Conservation (phyloP, 2,797 vertebrate species). For the Lagodon rhomboides region DNA sequence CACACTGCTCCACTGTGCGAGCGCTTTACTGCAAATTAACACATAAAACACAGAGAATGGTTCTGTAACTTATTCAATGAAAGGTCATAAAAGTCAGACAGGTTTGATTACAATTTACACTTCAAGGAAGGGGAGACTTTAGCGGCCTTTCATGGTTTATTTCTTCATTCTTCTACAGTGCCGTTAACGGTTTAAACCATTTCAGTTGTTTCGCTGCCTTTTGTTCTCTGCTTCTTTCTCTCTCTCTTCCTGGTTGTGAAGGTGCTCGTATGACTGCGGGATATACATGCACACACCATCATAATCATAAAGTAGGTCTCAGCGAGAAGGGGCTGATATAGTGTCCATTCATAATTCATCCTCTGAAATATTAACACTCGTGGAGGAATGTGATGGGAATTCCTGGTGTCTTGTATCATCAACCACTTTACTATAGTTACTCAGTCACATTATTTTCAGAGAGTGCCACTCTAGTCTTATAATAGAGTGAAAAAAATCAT, state of each 20-base stretch:
- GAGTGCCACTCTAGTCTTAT: constrained; percentile 36
- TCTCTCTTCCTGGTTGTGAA: constrained; percentile 23
- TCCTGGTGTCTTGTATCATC: constrained; percentile 59
- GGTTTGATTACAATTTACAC: background rate
- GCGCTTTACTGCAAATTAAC: constrained; percentile 13
- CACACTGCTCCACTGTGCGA: background rate
- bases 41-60: background rate
- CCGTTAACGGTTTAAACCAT: background rate
- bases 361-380: constrained; percentile 74
- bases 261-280: constrained; percentile 27
- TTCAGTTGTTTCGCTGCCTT: background rate
- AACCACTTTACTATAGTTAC: constrained; percentile 58
- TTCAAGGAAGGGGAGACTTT: background rate
- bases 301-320: constrained; percentile 64
- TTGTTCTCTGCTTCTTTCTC: constrained; percentile 8
- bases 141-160: background rate
- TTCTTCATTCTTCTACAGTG: constrained; percentile 1
- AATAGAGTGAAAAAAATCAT: constrained; percentile 35
- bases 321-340: constrained; percentile 58
- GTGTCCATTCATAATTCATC: constrained; percentile 77
- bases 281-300: constrained; percentile 48
- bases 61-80: constrained; percentile 7
- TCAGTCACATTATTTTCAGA: constrained; percentile 54
- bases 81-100: constrained; percentile 19
- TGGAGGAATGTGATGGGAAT: constrained; percentile 57